Base-by-base conservation (phyloP, 2,113 vertebrate species). In the Asarcornis scutulata region DNA sequence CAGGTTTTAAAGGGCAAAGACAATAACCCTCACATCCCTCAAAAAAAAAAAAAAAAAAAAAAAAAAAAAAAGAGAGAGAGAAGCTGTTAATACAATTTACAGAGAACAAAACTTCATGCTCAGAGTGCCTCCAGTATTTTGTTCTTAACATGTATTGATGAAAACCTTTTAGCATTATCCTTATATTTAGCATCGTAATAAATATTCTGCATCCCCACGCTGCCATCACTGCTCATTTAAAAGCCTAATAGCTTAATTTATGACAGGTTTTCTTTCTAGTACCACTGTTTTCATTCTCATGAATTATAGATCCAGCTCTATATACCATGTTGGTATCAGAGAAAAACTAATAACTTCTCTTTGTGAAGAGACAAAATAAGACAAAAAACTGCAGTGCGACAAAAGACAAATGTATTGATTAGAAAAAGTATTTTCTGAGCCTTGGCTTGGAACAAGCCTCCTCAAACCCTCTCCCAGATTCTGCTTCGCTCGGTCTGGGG, bases 141-240 rank as follows among this genome's bases (percentile, higher is more conserved):
- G 63, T 84, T 93, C 79, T 91, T 77, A 22, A 10, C n/a, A 1
- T 12, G 23, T 36, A 69, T 58, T 44, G 83, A 89, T 88, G 77
- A 63, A 86, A 94, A 86, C 46, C 71, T 94, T 92, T 90, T 52
- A 93, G 77, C 23, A 3, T 38, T 63, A 32, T 60, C 55, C 44
- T 95, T 94, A 74, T 81, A 77, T 86, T 96, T 91, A 97, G 94
- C 91, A 76, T 38, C 3, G 25, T 46, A 83, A 46, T 73, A 91
- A 86, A 82, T 7, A 86, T 63, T 81, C 75, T 0, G 5, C 46
- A 91, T 95, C 95, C 86, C 72, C 60, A 48, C 29, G 5, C 36
- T 93, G 42, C 85, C 52, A 58, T 34, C 22, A 7, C 23, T 38
- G 38, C 89, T 67, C 56, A 48, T 78, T 91, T 86, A 86, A 90